Percentiles rank a stretch among this genome's conserved stretches.
Conservation (phyloP, 2,888 invertebrate genomes). For the Lepeophtheirus nordmannii region DNA sequence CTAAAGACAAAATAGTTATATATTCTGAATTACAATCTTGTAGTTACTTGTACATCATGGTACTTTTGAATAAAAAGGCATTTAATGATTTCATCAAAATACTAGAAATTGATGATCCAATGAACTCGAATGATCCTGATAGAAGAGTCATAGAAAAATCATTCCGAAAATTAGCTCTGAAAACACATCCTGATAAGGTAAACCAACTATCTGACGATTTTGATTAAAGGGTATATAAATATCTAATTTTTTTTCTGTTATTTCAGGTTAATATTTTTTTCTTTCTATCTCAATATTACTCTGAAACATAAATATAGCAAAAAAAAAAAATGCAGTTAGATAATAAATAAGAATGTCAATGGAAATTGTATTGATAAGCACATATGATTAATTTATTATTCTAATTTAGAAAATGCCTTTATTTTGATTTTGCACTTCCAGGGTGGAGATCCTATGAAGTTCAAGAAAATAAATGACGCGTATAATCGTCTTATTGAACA, state of each 20-base stretch:
- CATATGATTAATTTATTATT: no score
- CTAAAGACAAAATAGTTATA: no score
- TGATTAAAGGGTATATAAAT: not conserved
- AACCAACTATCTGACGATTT: not conserved
- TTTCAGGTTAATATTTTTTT: not conserved
- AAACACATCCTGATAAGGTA: constrained; percentile 24
- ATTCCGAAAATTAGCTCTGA: constrained; percentile 19
- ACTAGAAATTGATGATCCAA: constrained; percentile 8
- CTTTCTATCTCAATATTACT: no score
- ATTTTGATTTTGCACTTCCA: not conserved
- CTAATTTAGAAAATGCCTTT: not conserved
- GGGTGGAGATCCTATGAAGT: constrained; percentile 22
- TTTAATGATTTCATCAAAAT: constrained; percentile 8
- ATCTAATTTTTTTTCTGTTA: not conserved
- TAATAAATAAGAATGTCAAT: no score
- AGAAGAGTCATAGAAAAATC: constrained; percentile 18
- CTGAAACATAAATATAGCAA: no score
- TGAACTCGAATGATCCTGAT: constrained; percentile 18
- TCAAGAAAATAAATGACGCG: constrained; percentile 23
- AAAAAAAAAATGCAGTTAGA: no score
- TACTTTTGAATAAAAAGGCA: not conserved
- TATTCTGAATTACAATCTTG: no score
- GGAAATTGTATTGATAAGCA: no score
- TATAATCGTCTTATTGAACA: constrained; percentile 20
- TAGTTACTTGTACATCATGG: not conserved